These are phyloP conservation scores for Myzus persicae DNA, from an alignment of 1,140 invertebrate species.

Conservation along the genomic window DNA sequence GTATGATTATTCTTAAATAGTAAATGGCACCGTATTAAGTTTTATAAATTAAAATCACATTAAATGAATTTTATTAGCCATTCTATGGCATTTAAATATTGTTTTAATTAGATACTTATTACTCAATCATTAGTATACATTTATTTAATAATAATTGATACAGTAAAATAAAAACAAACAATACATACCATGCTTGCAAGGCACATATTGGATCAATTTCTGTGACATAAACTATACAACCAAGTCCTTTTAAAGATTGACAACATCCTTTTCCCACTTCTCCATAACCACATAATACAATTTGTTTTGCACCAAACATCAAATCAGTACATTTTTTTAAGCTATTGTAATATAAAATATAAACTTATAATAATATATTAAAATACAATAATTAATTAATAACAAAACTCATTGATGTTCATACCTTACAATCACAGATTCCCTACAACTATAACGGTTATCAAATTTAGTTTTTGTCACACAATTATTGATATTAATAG, in stretches of 20 bases:
- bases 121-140: not conserved
- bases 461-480: conserved; percentile 99
- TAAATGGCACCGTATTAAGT: too few species aligned
- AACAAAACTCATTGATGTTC: conserved; percentile 69
- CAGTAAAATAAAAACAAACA: not conserved
- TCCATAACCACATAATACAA: conserved; percentile 95
- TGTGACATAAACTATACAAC: conserved; percentile 93
- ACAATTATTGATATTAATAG: conserved; percentile 99
- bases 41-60: too few species aligned
- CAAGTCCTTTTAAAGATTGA: conserved; percentile 92
- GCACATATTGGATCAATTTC: conserved; percentile 99
- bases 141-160: not conserved
- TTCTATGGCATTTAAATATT: not conserved
- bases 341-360: conserved; percentile 66
- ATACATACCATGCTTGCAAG: conserved; percentile 86
- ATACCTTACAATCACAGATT: conserved; percentile 83
- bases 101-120: too few species aligned
- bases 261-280: conserved; percentile 98
- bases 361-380: conserved; percentile 52
- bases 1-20: too few species aligned
- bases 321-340: conserved; percentile 95
- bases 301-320: conserved; percentile 98
- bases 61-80: too few species aligned
- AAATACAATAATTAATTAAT: not conserved
- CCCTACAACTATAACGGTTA: conserved; percentile 91